Evolutionary conservation across 2,113 vertebrate species (phyloP).

Genomic region (Balaenoptera acutorostrata): DNA sequence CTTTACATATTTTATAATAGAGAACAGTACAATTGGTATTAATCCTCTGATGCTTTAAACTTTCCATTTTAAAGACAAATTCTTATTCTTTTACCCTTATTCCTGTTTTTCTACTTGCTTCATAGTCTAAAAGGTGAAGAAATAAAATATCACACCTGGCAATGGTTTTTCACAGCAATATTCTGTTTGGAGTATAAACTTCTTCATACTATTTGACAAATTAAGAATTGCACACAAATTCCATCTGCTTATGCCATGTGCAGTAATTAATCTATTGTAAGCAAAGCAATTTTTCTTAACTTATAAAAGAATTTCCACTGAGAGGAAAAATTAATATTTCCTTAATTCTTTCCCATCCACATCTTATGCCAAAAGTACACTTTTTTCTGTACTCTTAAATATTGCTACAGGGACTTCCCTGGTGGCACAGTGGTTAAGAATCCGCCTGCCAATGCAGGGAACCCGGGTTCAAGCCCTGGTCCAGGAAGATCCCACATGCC

Average conservation of each 20-base stretch:
- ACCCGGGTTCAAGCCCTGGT: too few relatives aligned
- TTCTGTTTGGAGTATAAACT: constrained; percentile 6
- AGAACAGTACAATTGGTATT: not conserved
- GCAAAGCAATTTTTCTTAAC: constrained; percentile 12
- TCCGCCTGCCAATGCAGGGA: too few relatives aligned
- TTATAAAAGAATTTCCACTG: constrained; percentile 3
- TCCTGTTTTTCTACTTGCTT: not conserved
- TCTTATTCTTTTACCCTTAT: not conserved
- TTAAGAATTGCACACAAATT: constrained; percentile 29
- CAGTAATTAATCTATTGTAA: constrained; percentile 23
- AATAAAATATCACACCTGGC: constrained; percentile 33
- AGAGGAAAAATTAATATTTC: not conserved
- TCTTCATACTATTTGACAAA: constrained; percentile 31
- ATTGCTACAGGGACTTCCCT: not conserved
- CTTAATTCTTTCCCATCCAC: constrained; percentile 16
- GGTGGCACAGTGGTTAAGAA: too few relatives aligned
- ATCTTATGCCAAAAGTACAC: not conserved
- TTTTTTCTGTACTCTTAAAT: not conserved
- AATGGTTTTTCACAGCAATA: constrained; percentile 11
- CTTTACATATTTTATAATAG: not conserved
- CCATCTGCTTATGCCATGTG: constrained; percentile 2
- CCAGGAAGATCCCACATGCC: too few relatives aligned
- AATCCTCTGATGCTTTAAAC: not conserved
- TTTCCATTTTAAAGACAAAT: constrained; percentile 14
- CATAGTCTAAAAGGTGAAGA: constrained; percentile 3